Evolutionary conservation across 2,888 invertebrate species (phyloP), one percentile per base, ranked within the genome.

Genomic region (Yponomeuta evonymella): DNA sequence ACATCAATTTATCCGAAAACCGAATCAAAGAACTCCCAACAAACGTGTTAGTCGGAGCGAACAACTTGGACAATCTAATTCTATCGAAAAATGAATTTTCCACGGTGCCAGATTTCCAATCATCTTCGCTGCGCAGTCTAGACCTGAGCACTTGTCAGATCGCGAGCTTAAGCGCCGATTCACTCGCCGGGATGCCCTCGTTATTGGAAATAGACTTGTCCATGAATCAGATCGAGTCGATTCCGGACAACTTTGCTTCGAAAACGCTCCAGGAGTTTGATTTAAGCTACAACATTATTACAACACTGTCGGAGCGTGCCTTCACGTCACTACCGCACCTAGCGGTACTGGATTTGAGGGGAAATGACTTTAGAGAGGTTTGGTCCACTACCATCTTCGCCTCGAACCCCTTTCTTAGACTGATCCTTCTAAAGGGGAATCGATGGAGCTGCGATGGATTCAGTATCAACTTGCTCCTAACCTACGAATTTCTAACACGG

Each of bases 391-490:
- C 92, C 73, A 93, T 93, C 79, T 96, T 96, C 79, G 86, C 92
- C 70, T 90, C 92, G 71, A 95, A 95, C 80, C 87, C 90, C 48
- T 93, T 92, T 80, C 86, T 95, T 75, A 88, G 91, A 76, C 90
- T 92, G 78, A 86, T 96, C 48, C 87, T 92, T 77, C 85, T 96
- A 76, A 94, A 94, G 63, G 95, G 96, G 75, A 96, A 96, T 88
- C 94, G 95, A 1, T 96, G 96, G 96, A 93, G 94, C 74, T 96
- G 96, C 79, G 94, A 95, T 72, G 96, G 96, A 74, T 88, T 92
- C 63, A 90, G 92, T 71, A 78, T 85, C 0, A 91, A 94, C 68
- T 92, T 96, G 69, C 85, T 94, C 63, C 83, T 93, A 0, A 94
- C 94, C 67, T 95, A 94, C 74, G 91, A 93, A 62, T 95, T 88